A percentile compares a stretch with the other conserved stretches of the same genome.
These are phyloP conservation scores for Anaspis maculata DNA, from an alignment of 2,888 invertebrate genomes.

Conservation along the genomic window DNA sequence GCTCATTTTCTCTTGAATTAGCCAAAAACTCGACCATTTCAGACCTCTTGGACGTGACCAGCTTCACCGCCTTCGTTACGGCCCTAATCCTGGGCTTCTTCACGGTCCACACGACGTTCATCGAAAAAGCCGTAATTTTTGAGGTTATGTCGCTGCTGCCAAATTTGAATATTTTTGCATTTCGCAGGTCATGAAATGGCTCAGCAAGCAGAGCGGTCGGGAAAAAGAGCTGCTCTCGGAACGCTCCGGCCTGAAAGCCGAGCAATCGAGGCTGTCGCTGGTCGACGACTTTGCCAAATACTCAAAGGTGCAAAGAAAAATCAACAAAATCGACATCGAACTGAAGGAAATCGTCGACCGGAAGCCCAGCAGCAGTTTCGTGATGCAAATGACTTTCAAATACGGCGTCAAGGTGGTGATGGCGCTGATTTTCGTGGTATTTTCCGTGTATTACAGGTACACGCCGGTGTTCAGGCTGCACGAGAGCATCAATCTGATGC, in stretches of 20 bases:
- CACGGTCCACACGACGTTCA: no score
- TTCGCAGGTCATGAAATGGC: constrained; percentile 47
- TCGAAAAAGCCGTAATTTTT: no score
- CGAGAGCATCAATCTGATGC: constrained; percentile 6
- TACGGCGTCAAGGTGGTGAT: constrained; percentile 40
- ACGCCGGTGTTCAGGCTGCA: constrained; percentile 28
- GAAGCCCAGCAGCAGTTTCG: constrained; percentile 19
- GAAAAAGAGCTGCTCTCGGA: constrained; percentile 42
- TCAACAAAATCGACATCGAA: constrained; percentile 46
- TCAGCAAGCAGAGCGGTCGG: constrained; percentile 41
- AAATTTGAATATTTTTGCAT: no score
- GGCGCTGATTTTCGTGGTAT: constrained; percentile 33
- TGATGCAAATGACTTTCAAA: constrained; percentile 26
- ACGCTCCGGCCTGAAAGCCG: constrained; percentile 41
- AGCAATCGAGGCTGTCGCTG: constrained; percentile 47
- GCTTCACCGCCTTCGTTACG: no score
- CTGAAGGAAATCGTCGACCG: constrained; percentile 36
- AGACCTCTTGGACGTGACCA: no score
- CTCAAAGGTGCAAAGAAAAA: constrained; percentile 51
- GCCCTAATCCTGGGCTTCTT: no score
- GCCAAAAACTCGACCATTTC: no score
- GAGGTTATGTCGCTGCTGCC: no score
- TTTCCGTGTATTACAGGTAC: constrained; percentile 41
- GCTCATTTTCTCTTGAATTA: no score
- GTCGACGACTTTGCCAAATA: constrained; percentile 53